Percentiles rank a stretch among this genome's conserved stretches.
Conservation (phyloP, 2,888 invertebrate species). For the Stenotaenia linearis region DNA sequence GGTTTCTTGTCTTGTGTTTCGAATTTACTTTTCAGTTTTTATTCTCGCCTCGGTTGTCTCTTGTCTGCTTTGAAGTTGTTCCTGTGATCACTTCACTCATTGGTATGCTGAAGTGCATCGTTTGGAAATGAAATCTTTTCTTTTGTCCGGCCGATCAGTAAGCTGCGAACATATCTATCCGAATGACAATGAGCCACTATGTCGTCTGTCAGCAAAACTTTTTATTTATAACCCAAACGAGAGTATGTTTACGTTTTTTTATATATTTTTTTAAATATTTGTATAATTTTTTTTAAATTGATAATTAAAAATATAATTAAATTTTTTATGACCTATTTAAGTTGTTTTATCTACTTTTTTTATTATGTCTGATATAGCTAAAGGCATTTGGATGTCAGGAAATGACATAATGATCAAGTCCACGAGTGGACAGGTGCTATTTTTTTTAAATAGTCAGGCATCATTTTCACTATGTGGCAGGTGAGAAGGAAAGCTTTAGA, state of each 20-base stretch:
- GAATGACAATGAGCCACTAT: neutral
- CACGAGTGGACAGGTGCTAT: neutral
- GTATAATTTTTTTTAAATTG: neutral
- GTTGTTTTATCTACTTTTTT: neutral
- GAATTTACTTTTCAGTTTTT: neutral
- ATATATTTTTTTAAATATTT: neutral
- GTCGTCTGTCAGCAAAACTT: slow-evolving; percentile 19
- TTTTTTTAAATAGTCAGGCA: neutral
- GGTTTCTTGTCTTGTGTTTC: neutral
- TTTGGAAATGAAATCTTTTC: slow-evolving; percentile 28
- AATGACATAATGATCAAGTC: slow-evolving; percentile 11
- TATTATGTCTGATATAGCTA: neutral
- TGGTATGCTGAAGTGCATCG: slow-evolving; percentile 15
- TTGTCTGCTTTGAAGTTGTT: slow-evolving; percentile 11
- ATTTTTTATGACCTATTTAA: neutral
- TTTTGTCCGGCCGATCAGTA: slow-evolving; percentile 27
- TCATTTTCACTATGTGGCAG: neutral
- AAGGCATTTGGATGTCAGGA: neutral
- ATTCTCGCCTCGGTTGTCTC: slow-evolving; percentile 11
- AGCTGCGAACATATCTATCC: slow-evolving; percentile 9
- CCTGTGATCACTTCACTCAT: slow-evolving; percentile 11
- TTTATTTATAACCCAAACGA: neutral
- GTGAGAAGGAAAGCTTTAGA: neutral
- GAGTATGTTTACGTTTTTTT: neutral
- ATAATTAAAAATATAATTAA: neutral